Evolutionary conservation across 2,888 invertebrate species (phyloP).

Genomic region (Lithophane leautieri): DNA sequence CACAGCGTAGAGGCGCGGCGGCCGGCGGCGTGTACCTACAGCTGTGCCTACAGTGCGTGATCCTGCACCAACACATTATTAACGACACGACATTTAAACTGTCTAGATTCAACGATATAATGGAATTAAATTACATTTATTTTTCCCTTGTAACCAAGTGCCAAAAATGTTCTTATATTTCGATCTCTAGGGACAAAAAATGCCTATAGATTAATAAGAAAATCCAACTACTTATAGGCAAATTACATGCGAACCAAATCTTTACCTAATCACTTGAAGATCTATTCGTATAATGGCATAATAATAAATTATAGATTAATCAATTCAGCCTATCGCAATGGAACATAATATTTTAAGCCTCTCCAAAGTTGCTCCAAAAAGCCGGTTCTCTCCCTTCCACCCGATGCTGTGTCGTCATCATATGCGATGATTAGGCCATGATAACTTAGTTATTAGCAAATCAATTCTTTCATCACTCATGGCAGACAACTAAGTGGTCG

Average conservation of each 20-base stretch:
- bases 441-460: neutral
- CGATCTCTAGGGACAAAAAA: neutral
- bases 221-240: neutral
- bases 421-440: neutral
- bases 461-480: constrained; percentile 3
- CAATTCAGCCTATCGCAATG: neutral
- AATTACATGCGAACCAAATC: neutral
- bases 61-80: neutral
- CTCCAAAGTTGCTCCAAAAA: neutral
- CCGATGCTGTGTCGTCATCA: constrained; percentile 4
- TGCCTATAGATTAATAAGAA: too few species aligned
- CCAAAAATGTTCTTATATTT: neutral
- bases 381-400: constrained; percentile 14
- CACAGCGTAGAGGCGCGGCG: too few species aligned
- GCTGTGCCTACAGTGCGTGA: neutral
- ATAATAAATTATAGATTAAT: neutral
- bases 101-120: neutral
- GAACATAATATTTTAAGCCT: constrained; percentile 1
- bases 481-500: neutral
- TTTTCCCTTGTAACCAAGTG: neutral
- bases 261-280: neutral
- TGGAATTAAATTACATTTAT: too few species aligned
- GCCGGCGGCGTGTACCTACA: too few species aligned
- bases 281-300: neutral
- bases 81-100: neutral